Percentiles rank a stretch among this genome's conserved stretches.
Conservation (phyloP, 2,113 vertebrate species). For the Pterocles burchelli region DNA sequence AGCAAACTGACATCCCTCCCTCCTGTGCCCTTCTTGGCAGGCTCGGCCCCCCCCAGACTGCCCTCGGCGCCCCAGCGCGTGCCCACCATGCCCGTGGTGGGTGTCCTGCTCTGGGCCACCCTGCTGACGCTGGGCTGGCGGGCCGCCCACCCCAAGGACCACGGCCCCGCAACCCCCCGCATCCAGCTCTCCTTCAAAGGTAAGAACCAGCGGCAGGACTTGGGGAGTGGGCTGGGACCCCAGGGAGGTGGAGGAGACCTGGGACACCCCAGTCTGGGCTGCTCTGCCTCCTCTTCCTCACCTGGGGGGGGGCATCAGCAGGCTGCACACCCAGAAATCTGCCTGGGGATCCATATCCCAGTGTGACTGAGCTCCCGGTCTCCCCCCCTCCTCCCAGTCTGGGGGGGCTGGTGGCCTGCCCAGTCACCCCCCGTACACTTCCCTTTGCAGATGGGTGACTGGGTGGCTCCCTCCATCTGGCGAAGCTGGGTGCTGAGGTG, state of each 20-base stretch:
- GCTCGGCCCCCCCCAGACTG: not conserved
- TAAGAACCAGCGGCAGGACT: conserved; percentile 16
- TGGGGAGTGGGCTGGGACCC: not conserved
- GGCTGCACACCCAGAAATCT: not conserved
- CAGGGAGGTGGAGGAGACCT: not conserved
- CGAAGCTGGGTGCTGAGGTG: not conserved
- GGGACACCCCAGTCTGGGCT: not conserved
- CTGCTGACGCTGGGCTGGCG: conserved; percentile 78
- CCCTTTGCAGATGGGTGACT: not conserved
- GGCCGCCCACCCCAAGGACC: conserved; percentile 70
- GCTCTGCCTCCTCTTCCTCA: not conserved
- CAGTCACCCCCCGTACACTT: not conserved
- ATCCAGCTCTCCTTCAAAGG: conserved; percentile 81
- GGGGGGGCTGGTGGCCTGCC: not conserved
- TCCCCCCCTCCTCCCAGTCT: not conserved
- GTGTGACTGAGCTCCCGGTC: not conserved
- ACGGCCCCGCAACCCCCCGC: conserved; percentile 59
- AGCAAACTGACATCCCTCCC: not conserved
- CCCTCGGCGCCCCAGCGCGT: not conserved
- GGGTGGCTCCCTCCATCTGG: conserved; percentile 26
- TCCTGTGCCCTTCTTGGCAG: conserved; percentile 19
- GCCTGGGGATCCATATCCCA: not conserved
- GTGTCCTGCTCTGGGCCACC: conserved; percentile 74
- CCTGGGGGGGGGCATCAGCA: accelerated
- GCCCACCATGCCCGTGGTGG: conserved; percentile 74